Evolutionary conservation across 2,797 vertebrate species (phyloP).

Genomic region (Syndactyla subalaris): DNA sequence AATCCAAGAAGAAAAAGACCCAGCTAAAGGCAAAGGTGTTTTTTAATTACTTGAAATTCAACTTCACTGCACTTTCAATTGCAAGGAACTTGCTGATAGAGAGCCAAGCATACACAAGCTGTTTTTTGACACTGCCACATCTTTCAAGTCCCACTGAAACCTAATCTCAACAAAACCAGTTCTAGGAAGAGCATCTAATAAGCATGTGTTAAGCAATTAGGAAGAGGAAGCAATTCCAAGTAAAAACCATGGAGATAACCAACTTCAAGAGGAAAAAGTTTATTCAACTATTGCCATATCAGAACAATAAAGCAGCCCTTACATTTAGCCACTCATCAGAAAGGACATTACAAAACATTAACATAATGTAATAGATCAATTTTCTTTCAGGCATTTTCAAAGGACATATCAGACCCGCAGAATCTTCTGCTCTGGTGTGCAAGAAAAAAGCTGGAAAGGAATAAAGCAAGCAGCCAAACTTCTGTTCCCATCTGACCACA

Average conservation of each 20-base stretch:
- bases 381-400: constrained; percentile 80
- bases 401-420: constrained; percentile 71
- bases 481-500: constrained; percentile 37
- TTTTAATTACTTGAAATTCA: neutral
- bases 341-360: constrained; percentile 78
- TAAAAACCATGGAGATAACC: constrained; percentile 75
- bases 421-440: constrained; percentile 58
- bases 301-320: constrained; percentile 79
- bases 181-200: neutral
- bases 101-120: neutral
- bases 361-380: constrained; percentile 76
- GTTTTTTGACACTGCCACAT: neutral
- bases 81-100: neutral
- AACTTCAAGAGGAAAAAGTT: constrained; percentile 71
- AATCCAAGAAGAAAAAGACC: neutral
- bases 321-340: constrained; percentile 66
- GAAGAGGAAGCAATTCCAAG: constrained; percentile 58
- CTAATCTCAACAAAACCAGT: neutral
- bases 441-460: constrained; percentile 62
- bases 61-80: neutral
- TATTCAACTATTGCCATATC: constrained; percentile 77
- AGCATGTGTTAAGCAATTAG: neutral
- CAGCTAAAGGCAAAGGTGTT: neutral
- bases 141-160: neutral
- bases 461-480: constrained; percentile 58